Evolutionary conservation across 2,113 vertebrate genomes (phyloP).

Genomic region (Cairina moschata): DNA sequence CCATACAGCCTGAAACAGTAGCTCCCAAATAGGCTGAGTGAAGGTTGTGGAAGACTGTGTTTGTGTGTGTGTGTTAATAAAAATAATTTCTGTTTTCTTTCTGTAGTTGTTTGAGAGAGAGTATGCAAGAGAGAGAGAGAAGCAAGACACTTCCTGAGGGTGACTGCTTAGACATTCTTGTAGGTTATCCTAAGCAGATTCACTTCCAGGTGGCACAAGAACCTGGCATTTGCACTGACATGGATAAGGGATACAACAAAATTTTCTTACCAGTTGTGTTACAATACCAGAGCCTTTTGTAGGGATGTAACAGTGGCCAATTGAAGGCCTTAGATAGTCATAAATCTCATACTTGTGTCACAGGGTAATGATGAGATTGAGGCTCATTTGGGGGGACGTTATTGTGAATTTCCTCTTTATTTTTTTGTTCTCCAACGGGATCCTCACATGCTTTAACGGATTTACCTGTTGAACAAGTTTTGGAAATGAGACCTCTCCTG

Average conservation of each 20-base stretch:
- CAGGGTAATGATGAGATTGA: background rate
- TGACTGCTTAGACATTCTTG: background rate
- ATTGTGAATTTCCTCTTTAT: background rate
- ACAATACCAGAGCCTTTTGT: background rate
- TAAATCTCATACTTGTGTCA: background rate
- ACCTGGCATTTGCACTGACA: background rate
- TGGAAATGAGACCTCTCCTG: background rate
- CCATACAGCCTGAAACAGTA: background rate
- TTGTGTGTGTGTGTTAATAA: rapidly evolving
- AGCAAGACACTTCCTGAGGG: background rate
- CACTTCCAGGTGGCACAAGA: rapidly evolving
- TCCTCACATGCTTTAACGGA: background rate
- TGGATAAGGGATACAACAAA: background rate
- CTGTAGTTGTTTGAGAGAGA: background rate
- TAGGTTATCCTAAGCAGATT: background rate
- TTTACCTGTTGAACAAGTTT: background rate
- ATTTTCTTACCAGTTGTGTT: background rate
- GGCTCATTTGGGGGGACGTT: background rate
- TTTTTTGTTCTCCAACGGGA: background rate
- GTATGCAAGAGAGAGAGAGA: too few species aligned
- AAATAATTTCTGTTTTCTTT: background rate
- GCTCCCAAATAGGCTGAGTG: background rate
- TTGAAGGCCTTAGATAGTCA: background rate
- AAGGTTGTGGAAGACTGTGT: background rate
- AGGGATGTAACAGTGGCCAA: background rate